A percentile compares a stretch with the other conserved stretches of the same genome.
phyloP scores from a whole-genome alignment of 1,140 invertebrate genomes.

The Neotoxoptera formosana region DNA sequence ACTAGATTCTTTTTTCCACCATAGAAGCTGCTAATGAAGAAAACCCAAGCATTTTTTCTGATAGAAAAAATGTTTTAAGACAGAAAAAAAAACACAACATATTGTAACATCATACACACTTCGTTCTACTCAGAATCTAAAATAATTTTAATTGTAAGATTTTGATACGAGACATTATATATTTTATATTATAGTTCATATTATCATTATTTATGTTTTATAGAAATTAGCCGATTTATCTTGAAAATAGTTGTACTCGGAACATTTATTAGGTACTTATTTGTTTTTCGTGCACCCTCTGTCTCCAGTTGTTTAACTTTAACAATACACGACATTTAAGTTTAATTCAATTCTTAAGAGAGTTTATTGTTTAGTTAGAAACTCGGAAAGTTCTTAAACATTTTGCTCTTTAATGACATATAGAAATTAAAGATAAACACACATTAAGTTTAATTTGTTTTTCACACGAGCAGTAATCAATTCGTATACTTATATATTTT shows the following conservation, averaged over 20 bases:
- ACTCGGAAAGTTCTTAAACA: conserved; percentile 2
- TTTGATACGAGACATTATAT: too few relatives aligned
- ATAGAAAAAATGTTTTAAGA: too few relatives aligned
- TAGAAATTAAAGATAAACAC: conserved; percentile 8
- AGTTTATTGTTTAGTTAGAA: conserved; percentile 1
- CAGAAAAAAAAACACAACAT: too few relatives aligned
- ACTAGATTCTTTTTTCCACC: too few relatives aligned
- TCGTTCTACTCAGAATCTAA: neutral
- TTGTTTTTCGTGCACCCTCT: neutral
- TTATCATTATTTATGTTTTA: neutral
- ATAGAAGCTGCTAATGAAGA: too few relatives aligned
- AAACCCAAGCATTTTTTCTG: too few relatives aligned
- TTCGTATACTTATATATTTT: neutral
- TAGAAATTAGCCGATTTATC: neutral
- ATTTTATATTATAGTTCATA: neutral
- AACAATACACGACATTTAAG: neutral
- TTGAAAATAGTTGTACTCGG: neutral
- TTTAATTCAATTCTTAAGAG: conserved; percentile 13
- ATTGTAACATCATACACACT: too few relatives aligned
- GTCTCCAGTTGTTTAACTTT: neutral
- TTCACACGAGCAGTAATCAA: neutral
- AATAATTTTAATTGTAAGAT: neutral
- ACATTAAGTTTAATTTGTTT: conserved; percentile 14
- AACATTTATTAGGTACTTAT: neutral
- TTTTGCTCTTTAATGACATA: neutral